These are phyloP conservation scores for Candidula unifasciata DNA, from an alignment of 2,888 invertebrate genomes.

Conservation along the genomic window DNA sequence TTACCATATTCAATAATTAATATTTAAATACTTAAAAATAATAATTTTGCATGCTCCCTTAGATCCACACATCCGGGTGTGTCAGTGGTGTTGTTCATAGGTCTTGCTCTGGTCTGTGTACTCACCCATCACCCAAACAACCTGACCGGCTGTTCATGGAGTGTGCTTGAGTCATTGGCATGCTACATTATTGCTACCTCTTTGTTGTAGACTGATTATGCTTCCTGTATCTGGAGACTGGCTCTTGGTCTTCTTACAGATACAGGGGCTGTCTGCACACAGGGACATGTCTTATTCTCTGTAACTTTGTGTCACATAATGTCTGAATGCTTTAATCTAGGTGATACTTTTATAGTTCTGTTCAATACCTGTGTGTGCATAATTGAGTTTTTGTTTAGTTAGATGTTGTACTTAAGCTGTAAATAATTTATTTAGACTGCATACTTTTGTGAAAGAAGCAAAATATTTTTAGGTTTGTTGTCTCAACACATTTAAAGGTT, in stretches of 20 bases:
- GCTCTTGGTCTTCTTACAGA: neutral
- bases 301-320: too few species aligned
- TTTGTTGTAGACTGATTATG: constrained; percentile 9
- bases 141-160: constrained; percentile 49
- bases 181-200: constrained; percentile 44
- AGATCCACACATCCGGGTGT: constrained; percentile 45
- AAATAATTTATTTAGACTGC: too few species aligned
- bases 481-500: too few species aligned
- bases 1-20: too few species aligned
- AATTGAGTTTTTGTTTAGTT: too few species aligned
- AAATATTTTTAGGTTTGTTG: too few species aligned
- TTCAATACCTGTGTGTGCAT: too few species aligned
- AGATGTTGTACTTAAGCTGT: too few species aligned
- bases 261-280: constrained; percentile 12
- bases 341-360: too few species aligned
- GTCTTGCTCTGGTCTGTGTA: constrained; percentile 23
- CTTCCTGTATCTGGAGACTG: constrained; percentile 1
- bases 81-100: constrained; percentile 17
- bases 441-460: too few species aligned
- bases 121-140: constrained; percentile 42
- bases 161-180: constrained; percentile 49
- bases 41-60: constrained; percentile 38
- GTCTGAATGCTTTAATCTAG: too few species aligned
- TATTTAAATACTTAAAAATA: too few species aligned
- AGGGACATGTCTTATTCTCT: constrained; percentile 23